Conservation (phyloP, 2,888 invertebrate species). For the Netelia virgata region DNA sequence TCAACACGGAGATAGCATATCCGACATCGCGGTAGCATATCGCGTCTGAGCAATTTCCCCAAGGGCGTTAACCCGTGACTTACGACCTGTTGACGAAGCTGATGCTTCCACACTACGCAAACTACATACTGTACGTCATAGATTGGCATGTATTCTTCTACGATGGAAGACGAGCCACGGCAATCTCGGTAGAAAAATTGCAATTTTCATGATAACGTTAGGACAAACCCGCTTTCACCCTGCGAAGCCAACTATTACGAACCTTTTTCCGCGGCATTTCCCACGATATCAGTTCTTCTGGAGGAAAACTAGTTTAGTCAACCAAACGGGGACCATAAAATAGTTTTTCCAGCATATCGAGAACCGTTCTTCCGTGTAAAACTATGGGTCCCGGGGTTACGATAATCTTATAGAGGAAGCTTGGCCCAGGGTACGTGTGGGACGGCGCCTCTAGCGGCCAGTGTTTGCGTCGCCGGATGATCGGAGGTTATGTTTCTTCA, state of each 20-base stretch:
- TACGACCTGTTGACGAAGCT: conserved; percentile 65
- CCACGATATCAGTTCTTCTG: conserved; percentile 3
- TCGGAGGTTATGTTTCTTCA: not conserved
- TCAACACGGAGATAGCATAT: conserved; percentile 4
- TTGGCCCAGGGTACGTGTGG: not conserved
- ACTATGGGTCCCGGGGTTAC: not conserved
- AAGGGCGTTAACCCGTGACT: conserved; percentile 74
- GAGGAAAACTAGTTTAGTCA: conserved; percentile 21
- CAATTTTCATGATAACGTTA: conserved; percentile 14
- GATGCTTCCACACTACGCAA: conserved; percentile 23
- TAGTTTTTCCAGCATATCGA: conserved; percentile 22
- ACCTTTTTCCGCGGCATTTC: not conserved
- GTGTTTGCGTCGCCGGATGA: not conserved
- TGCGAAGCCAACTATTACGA: not conserved
- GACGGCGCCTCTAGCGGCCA: not conserved
- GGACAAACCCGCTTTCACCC: not conserved
- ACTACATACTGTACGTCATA: conserved; percentile 30
- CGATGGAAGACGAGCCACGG: conserved; percentile 4
- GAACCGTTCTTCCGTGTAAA: not conserved
- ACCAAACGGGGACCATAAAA: not conserved
- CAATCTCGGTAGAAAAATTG: conserved; percentile 36
- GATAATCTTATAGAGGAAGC: not conserved
- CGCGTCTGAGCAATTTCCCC: conserved; percentile 75
- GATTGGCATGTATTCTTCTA: conserved; percentile 14
- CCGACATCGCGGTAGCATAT: conserved; percentile 35